phyloP scores from a whole-genome alignment of 2,888 invertebrate genomes.

The Phlogophora meticulosa region DNA sequence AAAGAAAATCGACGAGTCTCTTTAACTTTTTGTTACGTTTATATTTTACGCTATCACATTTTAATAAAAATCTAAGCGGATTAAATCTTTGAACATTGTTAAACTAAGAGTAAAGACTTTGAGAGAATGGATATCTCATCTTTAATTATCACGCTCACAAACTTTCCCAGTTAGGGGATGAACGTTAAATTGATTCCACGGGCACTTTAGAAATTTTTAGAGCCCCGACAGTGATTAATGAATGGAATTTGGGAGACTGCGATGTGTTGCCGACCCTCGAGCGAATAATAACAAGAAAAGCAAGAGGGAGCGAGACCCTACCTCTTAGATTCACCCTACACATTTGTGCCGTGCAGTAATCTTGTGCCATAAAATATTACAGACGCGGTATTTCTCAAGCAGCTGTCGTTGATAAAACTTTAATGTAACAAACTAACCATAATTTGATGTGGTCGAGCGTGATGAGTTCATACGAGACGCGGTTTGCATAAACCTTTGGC shows the following conservation, averaged over 20 bases:
- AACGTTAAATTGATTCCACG: constrained; percentile 88
- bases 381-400: constrained; percentile 79
- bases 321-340: constrained; percentile 72
- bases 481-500: constrained; percentile 82
- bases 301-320: constrained; percentile 79
- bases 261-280: constrained; percentile 75
- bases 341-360: constrained; percentile 78
- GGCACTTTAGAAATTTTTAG: constrained; percentile 88
- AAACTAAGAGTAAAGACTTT: constrained; percentile 70
- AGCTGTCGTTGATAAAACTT: constrained; percentile 76
- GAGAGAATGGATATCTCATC: constrained; percentile 83
- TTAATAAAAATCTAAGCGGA: constrained; percentile 65
- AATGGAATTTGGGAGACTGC: constrained; percentile 85
- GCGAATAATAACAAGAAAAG: constrained; percentile 81
- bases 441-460: constrained; percentile 83
- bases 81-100: constrained; percentile 70
- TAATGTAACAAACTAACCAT: constrained; percentile 75
- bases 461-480: constrained; percentile 81
- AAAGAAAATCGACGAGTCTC: constrained; percentile 26
- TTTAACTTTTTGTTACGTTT: constrained; percentile 22
- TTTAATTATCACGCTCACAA: constrained; percentile 86
- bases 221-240: constrained; percentile 90
- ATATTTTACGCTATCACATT: constrained; percentile 46
- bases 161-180: constrained; percentile 83
- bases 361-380: constrained; percentile 83